Evolutionary conservation across 2,113 vertebrate genomes (phyloP).

Genomic region (Heterochromis multidens): DNA sequence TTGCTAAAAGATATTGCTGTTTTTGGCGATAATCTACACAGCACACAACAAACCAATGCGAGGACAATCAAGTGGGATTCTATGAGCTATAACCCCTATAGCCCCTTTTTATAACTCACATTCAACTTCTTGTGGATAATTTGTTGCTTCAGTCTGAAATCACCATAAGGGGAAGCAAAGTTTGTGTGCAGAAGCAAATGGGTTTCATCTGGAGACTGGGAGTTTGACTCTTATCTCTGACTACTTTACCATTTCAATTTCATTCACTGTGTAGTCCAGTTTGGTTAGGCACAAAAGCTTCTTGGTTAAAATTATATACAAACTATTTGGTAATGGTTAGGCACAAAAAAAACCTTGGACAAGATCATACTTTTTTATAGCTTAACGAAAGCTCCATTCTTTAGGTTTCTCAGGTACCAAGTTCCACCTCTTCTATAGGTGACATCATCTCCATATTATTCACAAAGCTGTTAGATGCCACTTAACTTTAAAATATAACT

Average conservation of each 20-base stretch:
- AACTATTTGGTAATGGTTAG: not conserved
- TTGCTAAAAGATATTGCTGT: not conserved
- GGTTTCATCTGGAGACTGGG: no score
- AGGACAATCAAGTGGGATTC: conserved; percentile 32
- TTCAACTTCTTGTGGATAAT: not conserved
- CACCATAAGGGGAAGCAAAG: not conserved
- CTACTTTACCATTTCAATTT: no score
- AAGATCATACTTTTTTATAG: not conserved
- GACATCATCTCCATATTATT: not conserved
- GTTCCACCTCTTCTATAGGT: not conserved
- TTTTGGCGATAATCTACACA: conserved; percentile 1
- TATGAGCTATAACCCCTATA: not conserved
- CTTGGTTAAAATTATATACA: not conserved
- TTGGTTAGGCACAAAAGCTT: no score
- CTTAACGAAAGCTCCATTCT: not conserved
- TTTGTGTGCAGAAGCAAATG: not conserved
- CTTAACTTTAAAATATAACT: not conserved
- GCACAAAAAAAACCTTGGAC: not conserved
- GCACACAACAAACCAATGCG: not conserved
- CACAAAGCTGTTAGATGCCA: not conserved
- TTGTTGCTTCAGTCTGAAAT: not conserved
- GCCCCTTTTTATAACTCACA: not conserved
- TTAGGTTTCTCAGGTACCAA: not conserved
- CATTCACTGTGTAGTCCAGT: no score
- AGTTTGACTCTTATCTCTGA: no score